phyloP scores from a whole-genome alignment of 2,797 vertebrate species.

The Syndactyla subalaris region DNA sequence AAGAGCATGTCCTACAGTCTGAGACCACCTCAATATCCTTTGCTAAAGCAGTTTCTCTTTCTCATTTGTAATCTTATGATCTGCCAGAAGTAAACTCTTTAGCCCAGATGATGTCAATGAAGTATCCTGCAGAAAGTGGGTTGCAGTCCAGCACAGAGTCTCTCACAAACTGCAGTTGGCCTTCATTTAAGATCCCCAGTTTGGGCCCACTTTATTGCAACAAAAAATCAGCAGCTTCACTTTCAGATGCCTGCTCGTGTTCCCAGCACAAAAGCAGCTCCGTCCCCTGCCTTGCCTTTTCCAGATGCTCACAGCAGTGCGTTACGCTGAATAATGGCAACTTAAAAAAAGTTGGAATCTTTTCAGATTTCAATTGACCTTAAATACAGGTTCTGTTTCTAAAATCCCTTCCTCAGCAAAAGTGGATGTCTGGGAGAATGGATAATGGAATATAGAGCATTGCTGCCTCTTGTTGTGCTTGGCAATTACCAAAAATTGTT shows the following conservation, averaged over 20 bases:
- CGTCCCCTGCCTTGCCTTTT: neutral
- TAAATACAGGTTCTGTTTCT: slow-evolving; percentile 45
- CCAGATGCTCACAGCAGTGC: neutral
- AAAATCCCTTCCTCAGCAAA: slow-evolving; percentile 58
- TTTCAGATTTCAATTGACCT: slow-evolving; percentile 21
- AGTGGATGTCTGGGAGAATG: neutral
- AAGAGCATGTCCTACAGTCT: neutral
- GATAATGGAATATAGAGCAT: slow-evolving; percentile 28
- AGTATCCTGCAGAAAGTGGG: accelerated
- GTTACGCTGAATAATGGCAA: neutral
- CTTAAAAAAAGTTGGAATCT: neutral
- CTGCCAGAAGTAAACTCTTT: neutral
- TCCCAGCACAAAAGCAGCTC: neutral
- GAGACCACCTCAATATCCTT: neutral
- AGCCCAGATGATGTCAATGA: accelerated
- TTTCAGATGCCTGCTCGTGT: neutral
- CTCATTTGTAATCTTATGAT: neutral
- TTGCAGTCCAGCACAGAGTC: accelerated
- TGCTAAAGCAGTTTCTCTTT: neutral
- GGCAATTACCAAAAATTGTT: slow-evolving; percentile 60
- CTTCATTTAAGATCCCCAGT: neutral
- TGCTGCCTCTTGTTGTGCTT: neutral
- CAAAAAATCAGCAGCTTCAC: neutral
- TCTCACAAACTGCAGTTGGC: neutral
- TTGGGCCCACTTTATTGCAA: neutral